These are phyloP conservation scores for Thysanoteuthis rhombus DNA, from an alignment of 2,888 invertebrate genomes.

Conservation along the genomic window DNA sequence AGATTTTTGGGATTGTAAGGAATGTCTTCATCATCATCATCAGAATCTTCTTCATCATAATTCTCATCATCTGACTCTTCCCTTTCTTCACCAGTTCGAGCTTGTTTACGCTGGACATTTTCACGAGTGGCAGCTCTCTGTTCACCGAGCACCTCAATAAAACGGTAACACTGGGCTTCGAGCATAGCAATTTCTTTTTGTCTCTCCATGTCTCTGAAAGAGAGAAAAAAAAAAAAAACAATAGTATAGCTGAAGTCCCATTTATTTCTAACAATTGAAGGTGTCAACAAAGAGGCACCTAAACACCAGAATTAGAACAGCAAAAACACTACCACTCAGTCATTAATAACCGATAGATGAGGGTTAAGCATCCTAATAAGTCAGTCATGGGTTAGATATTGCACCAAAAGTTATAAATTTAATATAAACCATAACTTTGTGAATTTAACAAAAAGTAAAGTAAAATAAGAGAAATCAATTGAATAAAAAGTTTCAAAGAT, in stretches of 20 bases:
- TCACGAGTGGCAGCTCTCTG: slow-evolving; percentile 93
- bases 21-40: slow-evolving; percentile 84
- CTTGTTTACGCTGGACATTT: slow-evolving; percentile 98
- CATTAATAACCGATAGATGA: too few relatives aligned
- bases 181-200: slow-evolving; percentile 87
- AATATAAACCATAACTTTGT: too few relatives aligned
- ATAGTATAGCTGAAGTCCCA: not conserved
- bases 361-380: too few relatives aligned
- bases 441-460: too few relatives aligned
- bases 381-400: too few relatives aligned
- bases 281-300: too few relatives aligned
- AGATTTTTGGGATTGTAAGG: slow-evolving; percentile 99
- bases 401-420: too few relatives aligned
- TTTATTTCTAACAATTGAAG: not conserved
- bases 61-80: slow-evolving; percentile 73
- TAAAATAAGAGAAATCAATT: too few relatives aligned
- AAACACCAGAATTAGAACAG: too few relatives aligned
- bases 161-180: slow-evolving; percentile 89
- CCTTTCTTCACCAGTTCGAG: slow-evolving; percentile 78
- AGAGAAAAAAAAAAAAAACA: not conserved
- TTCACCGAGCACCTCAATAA: slow-evolving; percentile 84
- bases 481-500: too few relatives aligned
- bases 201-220: slow-evolving; percentile 70
- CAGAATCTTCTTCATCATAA: slow-evolving; percentile 61
- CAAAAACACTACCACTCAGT: too few relatives aligned